phyloP scores from a whole-genome alignment of 2,888 invertebrate genomes.

The Anagyrus pseudococci region DNA sequence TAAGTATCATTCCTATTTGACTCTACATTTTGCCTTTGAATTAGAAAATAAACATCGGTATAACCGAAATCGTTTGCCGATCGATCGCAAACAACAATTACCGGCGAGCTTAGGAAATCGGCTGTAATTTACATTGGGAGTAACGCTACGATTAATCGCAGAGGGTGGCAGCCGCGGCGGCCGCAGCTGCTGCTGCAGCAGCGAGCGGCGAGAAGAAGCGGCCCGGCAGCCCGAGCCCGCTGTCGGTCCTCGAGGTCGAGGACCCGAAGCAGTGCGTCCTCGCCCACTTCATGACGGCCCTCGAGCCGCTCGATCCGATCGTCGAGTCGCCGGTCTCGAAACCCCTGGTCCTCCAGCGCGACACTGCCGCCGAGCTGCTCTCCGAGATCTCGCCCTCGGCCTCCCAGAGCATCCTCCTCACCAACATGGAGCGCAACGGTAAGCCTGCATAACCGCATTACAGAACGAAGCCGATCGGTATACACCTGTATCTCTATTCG shows the following conservation, averaged over 20 bases:
- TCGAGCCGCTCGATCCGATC: slow-evolving; percentile 85
- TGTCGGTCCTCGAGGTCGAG: slow-evolving; percentile 82
- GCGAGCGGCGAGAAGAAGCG: slow-evolving; percentile 67
- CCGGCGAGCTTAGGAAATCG: too few relatives aligned
- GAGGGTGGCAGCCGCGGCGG: background rate
- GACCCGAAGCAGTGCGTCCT: slow-evolving; percentile 89
- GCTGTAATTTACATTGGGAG: too few relatives aligned
- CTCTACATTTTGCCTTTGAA: too few relatives aligned
- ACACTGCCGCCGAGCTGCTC: slow-evolving; percentile 79
- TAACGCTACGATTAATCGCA: too few relatives aligned
- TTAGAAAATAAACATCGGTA: too few relatives aligned
- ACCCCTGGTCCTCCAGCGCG: slow-evolving; percentile 79
- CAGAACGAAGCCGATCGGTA: too few relatives aligned
- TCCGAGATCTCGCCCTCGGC: slow-evolving; percentile 72
- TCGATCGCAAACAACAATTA: too few relatives aligned
- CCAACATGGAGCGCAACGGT: slow-evolving; percentile 88
- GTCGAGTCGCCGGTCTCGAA: slow-evolving; percentile 84
- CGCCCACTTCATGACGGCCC: slow-evolving; percentile 87
- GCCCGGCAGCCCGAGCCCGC: slow-evolving; percentile 65
- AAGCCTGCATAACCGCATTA: background rate
- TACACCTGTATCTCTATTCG: too few relatives aligned
- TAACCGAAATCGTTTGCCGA: too few relatives aligned
- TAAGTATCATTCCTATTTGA: slow-evolving; percentile 14
- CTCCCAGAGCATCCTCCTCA: slow-evolving; percentile 79
- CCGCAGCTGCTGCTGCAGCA: background rate